Percentiles rank a stretch among this genome's conserved stretches.
Evolutionary conservation across 2,113 vertebrate species (phyloP).

Genomic region (Dipodomys spectabilis): DNA sequence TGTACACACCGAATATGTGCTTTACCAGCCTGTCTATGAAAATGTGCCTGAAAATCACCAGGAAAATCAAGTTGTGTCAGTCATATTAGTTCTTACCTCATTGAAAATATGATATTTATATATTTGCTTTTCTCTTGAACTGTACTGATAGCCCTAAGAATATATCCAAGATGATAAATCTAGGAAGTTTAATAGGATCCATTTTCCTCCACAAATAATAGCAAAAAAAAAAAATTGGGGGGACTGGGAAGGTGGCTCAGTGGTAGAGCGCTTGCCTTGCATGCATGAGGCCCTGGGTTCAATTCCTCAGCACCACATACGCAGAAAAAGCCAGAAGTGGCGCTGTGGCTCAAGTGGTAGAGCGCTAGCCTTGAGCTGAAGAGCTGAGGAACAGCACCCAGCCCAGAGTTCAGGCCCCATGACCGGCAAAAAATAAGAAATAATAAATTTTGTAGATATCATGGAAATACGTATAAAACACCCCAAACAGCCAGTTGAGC

Average conservation of each 20-base stretch:
- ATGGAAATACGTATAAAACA: neutral
- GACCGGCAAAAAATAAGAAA: neutral
- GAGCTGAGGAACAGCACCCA: too few relatives aligned
- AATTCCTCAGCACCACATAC: too few relatives aligned
- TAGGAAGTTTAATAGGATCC: neutral
- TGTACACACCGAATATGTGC: neutral
- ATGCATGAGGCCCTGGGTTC: too few relatives aligned
- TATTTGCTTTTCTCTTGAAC: neutral
- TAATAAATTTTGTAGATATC: neutral
- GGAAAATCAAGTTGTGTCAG: constrained; percentile 6
- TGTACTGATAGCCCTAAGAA: neutral
- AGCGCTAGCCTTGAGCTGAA: too few relatives aligned
- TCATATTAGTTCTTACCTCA: neutral
- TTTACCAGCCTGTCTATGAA: neutral
- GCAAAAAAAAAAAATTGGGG: neutral
- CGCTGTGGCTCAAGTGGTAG: too few relatives aligned
- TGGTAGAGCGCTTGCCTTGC: too few relatives aligned
- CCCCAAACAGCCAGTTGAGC: neutral
- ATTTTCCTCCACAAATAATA: neutral
- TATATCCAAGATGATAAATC: neutral
- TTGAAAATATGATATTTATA: neutral
- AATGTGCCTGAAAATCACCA: neutral
- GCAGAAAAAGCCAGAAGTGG: too few relatives aligned
- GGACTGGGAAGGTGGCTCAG: too few relatives aligned
- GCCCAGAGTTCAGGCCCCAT: too few relatives aligned